Evolutionary conservation across 2,888 invertebrate genomes (phyloP).

Genomic region (Metopia argyrocephala): DNA sequence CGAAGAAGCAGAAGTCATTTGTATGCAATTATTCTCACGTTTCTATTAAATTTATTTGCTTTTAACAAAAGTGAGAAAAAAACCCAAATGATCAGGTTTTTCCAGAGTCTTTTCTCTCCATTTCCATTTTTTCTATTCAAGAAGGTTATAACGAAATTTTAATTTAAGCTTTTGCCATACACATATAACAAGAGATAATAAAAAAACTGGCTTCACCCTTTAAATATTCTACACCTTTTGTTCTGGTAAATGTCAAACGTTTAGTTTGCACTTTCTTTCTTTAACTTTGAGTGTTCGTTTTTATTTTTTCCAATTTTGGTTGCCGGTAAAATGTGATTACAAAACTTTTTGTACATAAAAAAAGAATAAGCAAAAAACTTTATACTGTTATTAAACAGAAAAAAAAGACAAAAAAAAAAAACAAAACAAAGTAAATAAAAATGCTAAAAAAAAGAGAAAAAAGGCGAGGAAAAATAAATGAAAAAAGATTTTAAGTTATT

Average conservation of each 20-base stretch:
- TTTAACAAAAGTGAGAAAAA: background rate
- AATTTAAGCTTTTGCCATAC: slow-evolving; percentile 24
- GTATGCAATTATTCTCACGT: slow-evolving; percentile 14
- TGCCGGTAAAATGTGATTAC: slow-evolving; percentile 32
- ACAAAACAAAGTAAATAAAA: background rate
- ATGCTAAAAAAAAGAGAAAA: background rate
- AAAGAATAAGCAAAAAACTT: slow-evolving; percentile 8
- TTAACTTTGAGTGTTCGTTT: too few relatives aligned
- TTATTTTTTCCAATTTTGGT: background rate
- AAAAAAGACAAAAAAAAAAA: background rate
- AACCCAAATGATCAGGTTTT: background rate
- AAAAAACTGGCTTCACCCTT: background rate
- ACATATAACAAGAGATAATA: background rate
- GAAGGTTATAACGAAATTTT: slow-evolving; percentile 24
- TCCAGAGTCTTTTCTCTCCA: background rate
- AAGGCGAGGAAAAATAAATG: background rate
- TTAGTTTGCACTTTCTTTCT: slow-evolving; percentile 15
- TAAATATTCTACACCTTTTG: slow-evolving; percentile 9
- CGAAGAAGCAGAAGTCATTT: background rate
- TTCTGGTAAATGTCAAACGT: slow-evolving; percentile 44
- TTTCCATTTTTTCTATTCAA: background rate
- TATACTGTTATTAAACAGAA: background rate
- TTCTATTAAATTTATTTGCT: background rate
- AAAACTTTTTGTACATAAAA: slow-evolving; percentile 29
- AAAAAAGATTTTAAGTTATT: slow-evolving; percentile 47